Conservation (phyloP, 2,888 invertebrate species). For the Eueremaeus valkanovi region DNA sequence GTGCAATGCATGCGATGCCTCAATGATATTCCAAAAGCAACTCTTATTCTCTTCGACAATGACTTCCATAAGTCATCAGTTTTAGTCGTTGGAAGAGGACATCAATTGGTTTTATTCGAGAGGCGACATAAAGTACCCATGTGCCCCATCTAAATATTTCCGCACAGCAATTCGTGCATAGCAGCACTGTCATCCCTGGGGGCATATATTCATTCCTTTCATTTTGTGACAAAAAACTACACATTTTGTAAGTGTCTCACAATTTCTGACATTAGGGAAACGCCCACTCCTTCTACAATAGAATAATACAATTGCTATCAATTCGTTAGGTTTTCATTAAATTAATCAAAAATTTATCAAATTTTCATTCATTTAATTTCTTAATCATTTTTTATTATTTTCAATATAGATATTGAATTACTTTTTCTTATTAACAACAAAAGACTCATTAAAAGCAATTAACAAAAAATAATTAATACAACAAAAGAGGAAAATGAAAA, state of each 20-base stretch:
- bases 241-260: constrained; percentile 13
- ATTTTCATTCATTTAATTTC: too few species aligned
- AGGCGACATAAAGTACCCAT: neutral
- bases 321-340: too few species aligned
- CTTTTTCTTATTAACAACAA: too few species aligned
- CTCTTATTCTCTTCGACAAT: constrained; percentile 23
- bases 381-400: too few species aligned
- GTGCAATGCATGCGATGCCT: neutral
- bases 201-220: constrained; percentile 5
- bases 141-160: constrained; percentile 33
- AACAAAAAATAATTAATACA: too few species aligned
- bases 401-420: too few species aligned
- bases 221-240: constrained; percentile 26
- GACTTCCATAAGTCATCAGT: constrained; percentile 34
- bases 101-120: neutral
- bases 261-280: neutral
- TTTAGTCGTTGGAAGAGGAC: constrained; percentile 26
- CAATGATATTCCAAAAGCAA: constrained; percentile 25
- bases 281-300: neutral
- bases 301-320: too few species aligned
- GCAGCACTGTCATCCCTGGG: neutral
- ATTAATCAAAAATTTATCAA: too few species aligned
- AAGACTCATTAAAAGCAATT: too few species aligned
- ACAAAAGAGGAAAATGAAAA: too few species aligned
- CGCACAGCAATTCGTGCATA: constrained; percentile 30